A percentile compares a stretch with the other conserved stretches of the same genome.
Conservation (phyloP, 37 sponge, comb jelly and placozoan genomes). For the Aplysina aerophoba region DNA sequence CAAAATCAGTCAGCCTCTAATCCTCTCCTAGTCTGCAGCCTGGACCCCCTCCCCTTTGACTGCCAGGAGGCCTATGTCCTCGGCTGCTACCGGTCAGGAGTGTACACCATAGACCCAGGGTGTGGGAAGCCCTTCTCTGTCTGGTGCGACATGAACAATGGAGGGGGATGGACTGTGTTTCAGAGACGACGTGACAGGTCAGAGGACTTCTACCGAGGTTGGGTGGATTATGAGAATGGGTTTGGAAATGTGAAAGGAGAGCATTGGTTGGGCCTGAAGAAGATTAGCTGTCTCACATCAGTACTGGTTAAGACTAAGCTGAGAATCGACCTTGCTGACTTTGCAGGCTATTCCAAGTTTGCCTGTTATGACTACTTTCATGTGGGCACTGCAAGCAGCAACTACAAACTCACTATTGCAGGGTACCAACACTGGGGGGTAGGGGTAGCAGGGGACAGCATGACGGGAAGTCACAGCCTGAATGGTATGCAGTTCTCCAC, state of each 20-base stretch:
- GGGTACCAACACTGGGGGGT: background rate
- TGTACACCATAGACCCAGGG: too few relatives aligned
- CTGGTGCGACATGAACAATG: too few relatives aligned
- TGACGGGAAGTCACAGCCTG: background rate
- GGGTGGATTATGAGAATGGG: slow-evolving; percentile 13
- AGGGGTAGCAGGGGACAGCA: too few relatives aligned
- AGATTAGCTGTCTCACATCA: slow-evolving; percentile 13
- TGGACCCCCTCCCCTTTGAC: too few relatives aligned
- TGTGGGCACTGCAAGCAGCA: background rate
- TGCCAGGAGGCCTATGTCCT: too few relatives aligned
- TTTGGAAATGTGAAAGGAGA: slow-evolving; percentile 22
- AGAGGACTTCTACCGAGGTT: slow-evolving; percentile 10
- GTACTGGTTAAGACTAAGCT: background rate
- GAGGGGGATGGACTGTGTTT: slow-evolving; percentile 33
- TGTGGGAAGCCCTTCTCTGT: too few relatives aligned
- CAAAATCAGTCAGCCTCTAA: too few relatives aligned
- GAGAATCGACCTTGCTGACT: slow-evolving; percentile 4
- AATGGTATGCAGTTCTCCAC: slow-evolving; percentile 28
- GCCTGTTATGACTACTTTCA: background rate
- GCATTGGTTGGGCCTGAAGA: slow-evolving; percentile 16
- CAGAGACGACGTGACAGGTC: slow-evolving; percentile 26
- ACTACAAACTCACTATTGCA: slow-evolving; percentile 7
- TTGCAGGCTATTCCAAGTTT: background rate
- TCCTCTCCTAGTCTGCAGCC: too few relatives aligned
- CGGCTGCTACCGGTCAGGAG: too few relatives aligned